Base-by-base conservation (phyloP, 1,140 invertebrate species). In the Rhopalosiphum padi region DNA sequence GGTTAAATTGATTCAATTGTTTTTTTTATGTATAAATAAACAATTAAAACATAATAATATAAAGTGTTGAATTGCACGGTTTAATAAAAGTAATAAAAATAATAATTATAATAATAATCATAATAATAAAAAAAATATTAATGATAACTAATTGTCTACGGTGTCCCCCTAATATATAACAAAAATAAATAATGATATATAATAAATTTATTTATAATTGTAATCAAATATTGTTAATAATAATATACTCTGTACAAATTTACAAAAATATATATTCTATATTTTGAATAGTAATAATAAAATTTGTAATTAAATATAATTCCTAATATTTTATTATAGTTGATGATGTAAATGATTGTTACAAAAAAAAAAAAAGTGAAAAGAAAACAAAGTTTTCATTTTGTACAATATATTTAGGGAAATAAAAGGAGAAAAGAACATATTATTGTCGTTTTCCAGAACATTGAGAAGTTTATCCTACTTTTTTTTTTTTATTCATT, bases 21-120 rank as follows among this genome's bases (percentile, higher is more conserved):
- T 43, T 25, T 43, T 25, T 90, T 30, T 90, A 8, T 25, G 23
- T 35, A 43, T 91, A 77, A 92, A 43, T 43, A 92, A 91, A 92
- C 35, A 48, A 92, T 92, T 83, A 48, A 92, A 43, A 92, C 23
- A 77, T 46, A 85, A 83, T 85, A 92, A 92, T 8, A 92, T 85
- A 92, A 83, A 83, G 43, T 91, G 68, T 15, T 85, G 77, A 53
- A 92, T 92, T 92, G 91, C 91, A 92, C 91, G 22, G 37, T 92
- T 92, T 68, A 91, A 91, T 91, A 91, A 91, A 91, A 91, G 37
- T 91, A 91, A 91, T 91, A 60, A 91, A 90, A 91, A 82, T 91
- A 91, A 46, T 91, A 85, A 92, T 68, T n/a, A 68, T 51, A 91
- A 91, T 90, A 90, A 90, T 91, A 41, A 90, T 55, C 41, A 90